These are phyloP conservation scores for Synanceia verrucosa DNA, from an alignment of 2,797 vertebrate species.

Conservation along the genomic window DNA sequence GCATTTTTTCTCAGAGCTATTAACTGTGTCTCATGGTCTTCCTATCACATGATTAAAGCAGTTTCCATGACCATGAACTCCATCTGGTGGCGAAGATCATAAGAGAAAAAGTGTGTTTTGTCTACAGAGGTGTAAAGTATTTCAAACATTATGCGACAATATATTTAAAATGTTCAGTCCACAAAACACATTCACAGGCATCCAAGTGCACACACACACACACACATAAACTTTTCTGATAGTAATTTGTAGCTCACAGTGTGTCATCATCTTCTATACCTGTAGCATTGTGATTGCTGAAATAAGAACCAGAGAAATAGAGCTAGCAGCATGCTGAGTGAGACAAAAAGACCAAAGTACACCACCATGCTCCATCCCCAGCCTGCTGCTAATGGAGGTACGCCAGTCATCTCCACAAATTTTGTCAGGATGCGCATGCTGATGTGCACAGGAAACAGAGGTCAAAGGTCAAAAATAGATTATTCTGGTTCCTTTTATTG, in stretches of 20 bases:
- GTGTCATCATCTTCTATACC: constrained; percentile 8
- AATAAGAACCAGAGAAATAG: constrained; percentile 40
- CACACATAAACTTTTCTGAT: not conserved
- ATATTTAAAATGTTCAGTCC: not conserved
- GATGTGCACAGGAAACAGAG: not conserved
- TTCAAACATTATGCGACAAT: too few species aligned
- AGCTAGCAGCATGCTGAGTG: constrained; percentile 12
- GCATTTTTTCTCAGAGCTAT: not conserved
- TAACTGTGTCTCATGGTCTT: not conserved
- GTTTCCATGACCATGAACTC: not conserved
- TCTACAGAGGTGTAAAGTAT: not conserved
- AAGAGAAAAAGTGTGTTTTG: not conserved
- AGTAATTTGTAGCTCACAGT: not conserved
- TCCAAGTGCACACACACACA: not conserved
- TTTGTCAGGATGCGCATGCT: not conserved
- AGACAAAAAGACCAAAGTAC: constrained; percentile 29
- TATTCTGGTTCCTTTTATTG: not conserved
- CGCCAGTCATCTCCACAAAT: not conserved
- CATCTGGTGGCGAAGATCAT: not conserved
- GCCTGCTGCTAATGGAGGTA: constrained; percentile 30
- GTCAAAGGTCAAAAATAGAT: not conserved
- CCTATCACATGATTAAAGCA: not conserved
- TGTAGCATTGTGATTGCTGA: constrained; percentile 15
- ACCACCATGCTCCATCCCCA: constrained; percentile 42
- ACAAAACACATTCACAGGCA: not conserved